Evolutionary conservation across 2,797 vertebrate genomes (phyloP), one percentile per base, ranked within the genome.

Genomic region (Leucoraja ocellata): DNA sequence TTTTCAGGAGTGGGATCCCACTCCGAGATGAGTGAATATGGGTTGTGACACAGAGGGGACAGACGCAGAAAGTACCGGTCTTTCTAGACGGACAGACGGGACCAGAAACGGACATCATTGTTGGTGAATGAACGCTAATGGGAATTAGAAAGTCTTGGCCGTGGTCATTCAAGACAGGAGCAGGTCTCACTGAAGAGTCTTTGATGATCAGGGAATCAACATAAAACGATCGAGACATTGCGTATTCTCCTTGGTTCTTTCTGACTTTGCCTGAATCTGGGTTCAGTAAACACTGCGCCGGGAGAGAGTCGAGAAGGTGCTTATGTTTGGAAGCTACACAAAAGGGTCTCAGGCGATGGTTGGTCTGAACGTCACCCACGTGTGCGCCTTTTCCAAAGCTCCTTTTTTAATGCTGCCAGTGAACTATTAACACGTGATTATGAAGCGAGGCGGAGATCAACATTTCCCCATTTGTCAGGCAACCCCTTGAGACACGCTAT

Each of bases 131-230:
- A 97, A 99, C 96, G 96, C 98, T 97, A 95, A 99, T 97, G 65
- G 98, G 98, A 83, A 99, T 96, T 93, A 99, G 97, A 95, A 99
- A 98, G 95, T 99, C 99, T 94, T 98, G 98, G 68, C 96, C 96
- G 16, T 96, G 95, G 88, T 97, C 98, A 94, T 97, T 95, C 94
- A 96, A 94, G 93, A 97, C 92, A 4, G 97, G 97, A 94, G 96
- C 96, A 9, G 98, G 97, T 95, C 98, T 96, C 80, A 97, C 97
- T 58, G 98, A 96, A 68, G 84, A 88, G 93, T 99, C 99, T 96
- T 99, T 99, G 96, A 99, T 97, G 94, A 99, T 99, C 95, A 99
- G 96, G 94, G 99, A 99, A 94, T 99, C 99, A n/a, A 99, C 99
- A 94, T 99, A 99, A 96, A 99, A 99, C 94, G 99, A 99, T 94